Percentiles rank a stretch among this genome's conserved stretches.
Evolutionary conservation across 2,797 vertebrate genomes (phyloP).

Genomic region (Micrastur ruficollis): DNA sequence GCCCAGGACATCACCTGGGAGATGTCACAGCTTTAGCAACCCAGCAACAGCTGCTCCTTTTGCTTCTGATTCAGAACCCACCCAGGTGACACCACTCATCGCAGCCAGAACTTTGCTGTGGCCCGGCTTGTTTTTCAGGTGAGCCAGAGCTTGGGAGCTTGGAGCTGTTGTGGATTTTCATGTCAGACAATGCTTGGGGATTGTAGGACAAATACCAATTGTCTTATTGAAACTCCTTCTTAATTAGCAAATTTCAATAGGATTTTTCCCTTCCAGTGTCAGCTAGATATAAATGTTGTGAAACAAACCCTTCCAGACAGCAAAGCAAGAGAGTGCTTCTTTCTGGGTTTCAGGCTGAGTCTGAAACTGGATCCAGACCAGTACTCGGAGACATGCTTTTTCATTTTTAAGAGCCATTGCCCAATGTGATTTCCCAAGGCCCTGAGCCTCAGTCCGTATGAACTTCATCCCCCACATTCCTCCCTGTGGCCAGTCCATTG

Average conservation of each 20-base stretch:
- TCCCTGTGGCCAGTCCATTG: not conserved
- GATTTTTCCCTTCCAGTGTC: not conserved
- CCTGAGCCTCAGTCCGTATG: not conserved
- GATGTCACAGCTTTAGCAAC: not conserved
- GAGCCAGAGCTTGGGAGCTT: not conserved
- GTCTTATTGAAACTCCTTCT: not conserved
- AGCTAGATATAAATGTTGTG: conserved; percentile 19
- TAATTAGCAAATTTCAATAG: conserved; percentile 25
- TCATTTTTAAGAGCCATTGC: conserved; percentile 6
- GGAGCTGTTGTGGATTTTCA: not conserved
- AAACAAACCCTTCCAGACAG: conserved; percentile 36
- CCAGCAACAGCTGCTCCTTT: not conserved
- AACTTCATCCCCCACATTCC: not conserved
- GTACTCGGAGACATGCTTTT: not conserved
- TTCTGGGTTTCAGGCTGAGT: not conserved
- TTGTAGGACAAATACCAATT: not conserved
- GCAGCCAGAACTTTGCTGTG: not conserved
- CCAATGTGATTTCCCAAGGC: conserved; percentile 11
- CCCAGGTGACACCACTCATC: not conserved
- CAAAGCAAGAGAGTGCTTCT: conserved; percentile 2
- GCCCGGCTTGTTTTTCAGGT: not conserved
- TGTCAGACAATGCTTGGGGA: not conserved
- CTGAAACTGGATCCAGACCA: not conserved
- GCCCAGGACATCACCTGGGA: not conserved
- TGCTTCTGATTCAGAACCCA: not conserved